Evolutionary conservation across 1,140 invertebrate genomes (phyloP), one percentile per base, ranked within the genome.

Genomic region (Neodiprion fabricii): DNA sequence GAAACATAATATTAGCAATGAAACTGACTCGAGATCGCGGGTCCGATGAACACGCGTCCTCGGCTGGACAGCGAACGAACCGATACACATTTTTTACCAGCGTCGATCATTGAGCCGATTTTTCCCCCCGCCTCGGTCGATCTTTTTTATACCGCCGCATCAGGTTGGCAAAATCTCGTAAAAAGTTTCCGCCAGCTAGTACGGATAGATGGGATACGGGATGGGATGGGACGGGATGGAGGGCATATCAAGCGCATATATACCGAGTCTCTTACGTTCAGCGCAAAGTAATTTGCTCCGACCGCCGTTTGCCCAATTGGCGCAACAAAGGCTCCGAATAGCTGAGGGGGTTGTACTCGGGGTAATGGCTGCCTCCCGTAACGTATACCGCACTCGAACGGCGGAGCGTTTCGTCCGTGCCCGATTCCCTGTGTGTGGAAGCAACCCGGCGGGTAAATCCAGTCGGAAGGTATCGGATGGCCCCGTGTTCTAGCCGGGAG

Each of bases 281-380:
- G 21, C 23, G 17, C 8, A 47, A 47, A 69, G 40, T 69, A 11
- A 21, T 69, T 69, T 69, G 67, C 21, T 69, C 21, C 67, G 14
- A 11, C 14, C 11, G 21, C 17, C 48, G 70, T 71, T 71, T 71
- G 48, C 21, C 48, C 70, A 71, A 71, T 71, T 71, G 70, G 70
- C 70, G 48, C 40, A 17, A 50, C 70, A 48, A 71, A 71, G 70
- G 70, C 48, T 11, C 48, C 48, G 53, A 61, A 61, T 61, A 61
- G 21, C 70, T 3, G 23, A 71, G 70, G 48, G 53, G 70, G 21
- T 71, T 47, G 70, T 71, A 71, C 23, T 48, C 70, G 28, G 21
- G 47, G 48, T 49, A 71, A 49, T 71, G 70, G 70, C 48, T 14
- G 23, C 70, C 70, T 40, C 70, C 70, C 21, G 12, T 71, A 71